These are phyloP conservation scores for Ostrea edulis DNA, from an alignment of 1,140 invertebrate species.

Conservation along the genomic window DNA sequence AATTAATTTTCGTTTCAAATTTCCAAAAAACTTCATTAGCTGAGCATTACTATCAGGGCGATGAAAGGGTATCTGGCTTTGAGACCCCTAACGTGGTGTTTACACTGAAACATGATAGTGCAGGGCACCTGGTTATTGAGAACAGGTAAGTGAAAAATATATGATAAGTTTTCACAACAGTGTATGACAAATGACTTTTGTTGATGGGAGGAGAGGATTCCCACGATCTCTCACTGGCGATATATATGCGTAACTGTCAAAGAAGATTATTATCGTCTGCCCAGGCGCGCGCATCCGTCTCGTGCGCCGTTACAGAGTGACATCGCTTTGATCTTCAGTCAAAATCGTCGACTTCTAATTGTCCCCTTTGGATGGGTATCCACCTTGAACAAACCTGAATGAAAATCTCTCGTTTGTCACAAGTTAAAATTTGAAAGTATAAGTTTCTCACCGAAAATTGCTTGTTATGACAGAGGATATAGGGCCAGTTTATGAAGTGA, in stretches of 20 bases:
- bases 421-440: slow-evolving; percentile 31
- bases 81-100: neutral
- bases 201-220: slow-evolving; percentile 46
- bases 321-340: slow-evolving; percentile 24
- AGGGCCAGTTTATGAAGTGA: slow-evolving; percentile 13
- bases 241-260: slow-evolving; percentile 48
- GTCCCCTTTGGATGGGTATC: neutral
- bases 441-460: slow-evolving; percentile 17
- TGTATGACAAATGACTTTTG: slow-evolving; percentile 51
- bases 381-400: slow-evolving; percentile 24
- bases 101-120: slow-evolving; percentile 15
- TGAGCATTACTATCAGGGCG: neutral
- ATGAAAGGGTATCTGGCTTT: slow-evolving; percentile 24
- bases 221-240: slow-evolving; percentile 45
- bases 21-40: slow-evolving; percentile 15
- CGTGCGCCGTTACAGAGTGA: slow-evolving; percentile 14
- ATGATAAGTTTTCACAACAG: slow-evolving; percentile 35
- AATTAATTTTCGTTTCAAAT: slow-evolving; percentile 36
- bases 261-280: slow-evolving; percentile 43
- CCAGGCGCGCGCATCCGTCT: slow-evolving; percentile 39
- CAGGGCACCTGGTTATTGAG: slow-evolving; percentile 5
- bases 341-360: slow-evolving; percentile 16
- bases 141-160: slow-evolving; percentile 53
- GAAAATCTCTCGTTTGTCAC: slow-evolving; percentile 17
- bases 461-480: slow-evolving; percentile 14